Percentiles rank a stretch among this genome's conserved stretches.
These are phyloP conservation scores for Synanthedon andrenaeformis DNA, from an alignment of 2,888 invertebrate genomes.

Conservation along the genomic window DNA sequence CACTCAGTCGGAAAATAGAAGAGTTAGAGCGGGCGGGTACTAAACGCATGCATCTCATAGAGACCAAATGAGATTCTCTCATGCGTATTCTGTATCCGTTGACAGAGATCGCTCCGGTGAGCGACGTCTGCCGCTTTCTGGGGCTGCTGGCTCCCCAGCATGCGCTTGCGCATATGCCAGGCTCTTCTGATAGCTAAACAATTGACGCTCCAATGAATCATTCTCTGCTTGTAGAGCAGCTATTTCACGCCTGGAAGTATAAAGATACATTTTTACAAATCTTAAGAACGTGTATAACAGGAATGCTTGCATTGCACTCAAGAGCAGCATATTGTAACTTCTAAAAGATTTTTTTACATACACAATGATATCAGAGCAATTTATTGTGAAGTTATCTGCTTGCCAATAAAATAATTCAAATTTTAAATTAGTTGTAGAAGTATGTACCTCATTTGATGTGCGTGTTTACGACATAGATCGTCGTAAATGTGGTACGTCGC, in stretches of 20 bases:
- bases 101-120: conserved; percentile 73
- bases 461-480: conserved; percentile 82
- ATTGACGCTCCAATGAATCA: conserved; percentile 82
- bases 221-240: conserved; percentile 85
- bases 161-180: conserved; percentile 78
- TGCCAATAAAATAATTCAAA: too few relatives aligned
- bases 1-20: conserved; percentile 66
- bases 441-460: conserved; percentile 83
- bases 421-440: too few relatives aligned
- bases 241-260: conserved; percentile 77
- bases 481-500: conserved; percentile 87
- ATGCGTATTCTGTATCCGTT: conserved; percentile 81
- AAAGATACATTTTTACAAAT: not conserved
- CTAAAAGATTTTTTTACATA: too few relatives aligned
- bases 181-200: conserved; percentile 86
- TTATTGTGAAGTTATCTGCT: too few relatives aligned
- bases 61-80: conserved; percentile 25
- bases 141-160: conserved; percentile 57
- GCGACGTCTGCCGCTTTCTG: conserved; percentile 44
- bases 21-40: conserved; percentile 28
- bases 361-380: too few relatives aligned
- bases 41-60: conserved; percentile 4
- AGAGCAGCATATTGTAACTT: not conserved
- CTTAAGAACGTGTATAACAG: not conserved
- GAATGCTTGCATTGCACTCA: not conserved